phyloP scores from a whole-genome alignment of 1,140 invertebrate genomes.

The Rhopalosiphum padi region DNA sequence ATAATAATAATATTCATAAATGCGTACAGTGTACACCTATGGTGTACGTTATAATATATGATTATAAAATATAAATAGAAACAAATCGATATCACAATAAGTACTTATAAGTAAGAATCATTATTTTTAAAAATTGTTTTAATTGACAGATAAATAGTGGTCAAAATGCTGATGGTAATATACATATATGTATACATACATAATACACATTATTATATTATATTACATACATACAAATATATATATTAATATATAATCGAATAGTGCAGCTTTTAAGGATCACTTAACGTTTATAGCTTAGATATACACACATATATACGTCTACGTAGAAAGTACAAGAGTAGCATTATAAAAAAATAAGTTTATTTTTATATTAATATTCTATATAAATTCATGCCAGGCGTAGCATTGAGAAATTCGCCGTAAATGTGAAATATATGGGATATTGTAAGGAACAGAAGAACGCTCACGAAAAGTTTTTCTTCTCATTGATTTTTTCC shows the following conservation, averaged over 20 bases:
- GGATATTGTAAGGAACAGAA: not conserved
- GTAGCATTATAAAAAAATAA: conserved; percentile 52
- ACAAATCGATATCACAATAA: conserved; percentile 55
- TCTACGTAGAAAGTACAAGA: conserved; percentile 40
- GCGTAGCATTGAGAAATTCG: conserved; percentile 36
- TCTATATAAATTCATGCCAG: conserved; percentile 40
- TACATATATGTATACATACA: not conserved
- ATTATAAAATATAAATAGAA: conserved; percentile 50
- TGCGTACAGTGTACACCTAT: conserved; percentile 5
- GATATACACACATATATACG: conserved; percentile 28
- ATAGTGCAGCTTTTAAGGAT: conserved; percentile 27
- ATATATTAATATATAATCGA: conserved; percentile 1
- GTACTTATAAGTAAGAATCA: conserved; percentile 54
- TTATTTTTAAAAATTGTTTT: conserved; percentile 35
- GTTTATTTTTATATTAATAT: conserved; percentile 23
- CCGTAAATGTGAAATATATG: not conserved
- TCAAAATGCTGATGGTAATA: conserved; percentile 28
- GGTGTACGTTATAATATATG: not conserved
- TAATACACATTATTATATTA: not conserved
- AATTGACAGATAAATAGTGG: conserved; percentile 57
- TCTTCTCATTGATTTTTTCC: not conserved
- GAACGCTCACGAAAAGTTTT: not conserved
- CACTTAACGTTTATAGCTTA: conserved; percentile 35
- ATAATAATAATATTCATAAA: not conserved
- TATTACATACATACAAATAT: not conserved